Evolutionary conservation across 1,140 invertebrate species (phyloP).

Genomic region (Tribolium castaneum): DNA sequence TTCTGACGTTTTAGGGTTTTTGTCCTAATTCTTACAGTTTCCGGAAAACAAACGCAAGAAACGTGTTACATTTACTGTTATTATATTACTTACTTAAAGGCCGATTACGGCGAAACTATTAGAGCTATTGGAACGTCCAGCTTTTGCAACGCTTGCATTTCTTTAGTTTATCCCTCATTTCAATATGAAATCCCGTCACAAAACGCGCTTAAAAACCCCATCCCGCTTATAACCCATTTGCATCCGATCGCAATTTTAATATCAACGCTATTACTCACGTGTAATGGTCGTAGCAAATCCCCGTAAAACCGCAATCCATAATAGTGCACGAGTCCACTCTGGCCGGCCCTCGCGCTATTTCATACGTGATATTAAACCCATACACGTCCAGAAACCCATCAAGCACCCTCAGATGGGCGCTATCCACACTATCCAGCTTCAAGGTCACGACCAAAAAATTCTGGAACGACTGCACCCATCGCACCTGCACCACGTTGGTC

Average conservation of each 20-base stretch:
- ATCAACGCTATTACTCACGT: constrained; percentile 54
- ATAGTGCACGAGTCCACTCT: constrained; percentile 78
- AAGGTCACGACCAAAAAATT: constrained; percentile 85
- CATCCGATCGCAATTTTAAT: neutral
- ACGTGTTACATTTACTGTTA: too few relatives aligned
- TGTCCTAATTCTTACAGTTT: too few relatives aligned
- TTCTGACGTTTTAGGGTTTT: too few relatives aligned
- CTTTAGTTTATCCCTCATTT: too few relatives aligned
- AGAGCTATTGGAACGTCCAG: too few relatives aligned
- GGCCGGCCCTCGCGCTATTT: constrained; percentile 71
- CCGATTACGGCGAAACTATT: too few relatives aligned
- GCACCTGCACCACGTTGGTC: constrained; percentile 72
- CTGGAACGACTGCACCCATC: constrained; percentile 76
- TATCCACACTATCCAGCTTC: constrained; percentile 77
- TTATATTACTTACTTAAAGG: too few relatives aligned
- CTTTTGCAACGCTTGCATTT: too few relatives aligned
- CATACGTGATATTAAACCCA: constrained; percentile 94
- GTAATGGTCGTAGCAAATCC: constrained; percentile 74
- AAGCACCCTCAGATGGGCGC: constrained; percentile 84
- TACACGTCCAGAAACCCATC: constrained; percentile 85
- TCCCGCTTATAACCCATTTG: neutral
- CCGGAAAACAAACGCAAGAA: too few relatives aligned
- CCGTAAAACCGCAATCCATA: constrained; percentile 82
- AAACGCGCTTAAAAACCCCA: neutral
- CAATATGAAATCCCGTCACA: neutral